Evolutionary conservation across 1,140 invertebrate species (phyloP), one percentile per base, ranked within the genome.

Genomic region (Akabosia matsudoensis): DNA sequence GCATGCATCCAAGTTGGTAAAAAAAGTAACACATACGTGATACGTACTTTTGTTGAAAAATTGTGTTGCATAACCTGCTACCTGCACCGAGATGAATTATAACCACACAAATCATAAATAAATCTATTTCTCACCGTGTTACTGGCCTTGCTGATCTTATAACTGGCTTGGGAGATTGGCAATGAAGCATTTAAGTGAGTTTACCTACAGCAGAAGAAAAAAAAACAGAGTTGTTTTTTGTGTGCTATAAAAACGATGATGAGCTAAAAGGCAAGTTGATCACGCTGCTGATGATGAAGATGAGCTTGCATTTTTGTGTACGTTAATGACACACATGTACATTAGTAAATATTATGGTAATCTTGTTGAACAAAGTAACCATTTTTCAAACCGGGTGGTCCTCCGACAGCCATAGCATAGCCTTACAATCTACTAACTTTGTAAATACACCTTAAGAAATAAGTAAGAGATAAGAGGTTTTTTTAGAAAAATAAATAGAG

Each of bases 321-420:
- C 61, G 7, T 67, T 67, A 67, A 67, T 67, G 61, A 67, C 61
- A 67, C n/a, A 30, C 31, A 22, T 28, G 61, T 31, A 67, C 61
- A 67, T 30, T 7, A 30, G 61, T 67, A 67, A 67, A 61, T 61
- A n/a, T 67, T 10, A 30, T 67, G 31, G 31, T 67, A 30, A 24
- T 67, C 61, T 67, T 30, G 61, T 61, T 13, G 14, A 16, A 22
- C 54, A 61, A n/a, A 22, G n/a, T n/a, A 61, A n/a, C 61, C 24
- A 4, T 67, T 67, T 67, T 67, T 67, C 61, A 67, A 67, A n/a
- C 61, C 61, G 61, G 61, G 61, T 67, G 61, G 61, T 67, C 61
- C 31, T 30, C 28, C 61, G 31, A n/a, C 61, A n/a, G n/a, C n/a
- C n/a, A n/a, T n/a, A n/a, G n/a, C n/a, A n/a, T 30, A 67, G 61